Conservation (phyloP, 2,888 invertebrate genomes). For the Sicus ferrugineus region DNA sequence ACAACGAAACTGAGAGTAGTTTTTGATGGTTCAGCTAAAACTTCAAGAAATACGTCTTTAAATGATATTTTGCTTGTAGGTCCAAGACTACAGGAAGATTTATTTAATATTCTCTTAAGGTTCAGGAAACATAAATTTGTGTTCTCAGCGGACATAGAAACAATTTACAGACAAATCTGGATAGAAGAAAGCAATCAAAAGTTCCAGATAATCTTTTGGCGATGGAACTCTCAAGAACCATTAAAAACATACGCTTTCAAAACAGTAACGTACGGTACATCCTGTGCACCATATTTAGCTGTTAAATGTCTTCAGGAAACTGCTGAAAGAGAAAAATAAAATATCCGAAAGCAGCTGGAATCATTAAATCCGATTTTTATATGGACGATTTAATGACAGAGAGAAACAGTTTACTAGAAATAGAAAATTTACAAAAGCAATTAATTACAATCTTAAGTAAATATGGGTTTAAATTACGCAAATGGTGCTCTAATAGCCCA, state of each 20-base stretch:
- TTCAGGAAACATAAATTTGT: no score
- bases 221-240: no score
- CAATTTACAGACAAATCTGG: no score
- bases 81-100: no score
- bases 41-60: background rate
- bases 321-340: constrained; percentile 40
- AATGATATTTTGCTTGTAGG: no score
- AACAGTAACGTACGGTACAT: no score
- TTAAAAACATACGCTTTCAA: background rate
- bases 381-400: constrained; percentile 40
- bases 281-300: no score
- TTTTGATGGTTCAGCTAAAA: background rate
- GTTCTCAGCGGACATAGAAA: no score
- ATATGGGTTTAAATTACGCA: constrained; percentile 14
- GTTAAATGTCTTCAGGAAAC: no score
- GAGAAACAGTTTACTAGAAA: background rate
- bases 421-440: background rate
- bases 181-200: background rate
- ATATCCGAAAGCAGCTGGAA: constrained; percentile 38
- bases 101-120: no score
- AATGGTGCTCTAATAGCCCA: constrained; percentile 18
- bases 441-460: constrained; percentile 7
- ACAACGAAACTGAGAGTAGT: no score
- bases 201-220: background rate
- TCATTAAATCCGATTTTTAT: constrained; percentile 38